Conservation (phyloP, 2,888 invertebrate genomes). For the Xanthorhoe designata region DNA sequence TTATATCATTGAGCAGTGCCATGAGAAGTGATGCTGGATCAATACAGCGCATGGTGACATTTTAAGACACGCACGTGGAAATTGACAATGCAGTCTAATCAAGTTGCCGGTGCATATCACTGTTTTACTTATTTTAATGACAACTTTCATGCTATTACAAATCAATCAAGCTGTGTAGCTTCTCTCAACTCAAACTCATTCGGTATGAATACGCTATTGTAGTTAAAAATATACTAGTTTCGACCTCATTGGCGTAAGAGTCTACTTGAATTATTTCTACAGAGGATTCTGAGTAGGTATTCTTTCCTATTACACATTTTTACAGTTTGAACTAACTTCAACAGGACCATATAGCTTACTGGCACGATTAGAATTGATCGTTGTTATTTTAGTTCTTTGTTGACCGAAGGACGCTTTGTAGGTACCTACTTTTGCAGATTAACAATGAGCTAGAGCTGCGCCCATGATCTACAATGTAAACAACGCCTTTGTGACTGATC, state of each 20-base stretch:
- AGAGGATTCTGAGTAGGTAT: background rate
- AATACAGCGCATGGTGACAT: constrained; percentile 5
- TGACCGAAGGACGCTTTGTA: background rate
- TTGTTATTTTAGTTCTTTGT: constrained; percentile 1
- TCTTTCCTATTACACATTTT: no score
- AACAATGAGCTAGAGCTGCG: constrained; percentile 24
- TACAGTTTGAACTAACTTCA: background rate
- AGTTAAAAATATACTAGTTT: no score
- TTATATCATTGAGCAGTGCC: constrained; percentile 4
- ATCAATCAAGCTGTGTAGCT: no score
- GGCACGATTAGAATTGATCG: background rate
- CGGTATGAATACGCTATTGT: no score
- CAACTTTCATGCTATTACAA: no score
- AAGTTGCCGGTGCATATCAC: no score
- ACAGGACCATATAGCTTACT: background rate
- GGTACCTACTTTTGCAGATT: constrained; percentile 35
- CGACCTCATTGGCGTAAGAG: no score
- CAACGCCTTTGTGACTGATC: constrained; percentile 71
- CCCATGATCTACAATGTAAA: constrained; percentile 48
- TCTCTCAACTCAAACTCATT: no score
- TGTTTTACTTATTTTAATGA: background rate
- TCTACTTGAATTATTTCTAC: background rate
- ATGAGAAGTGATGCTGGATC: constrained; percentile 8
- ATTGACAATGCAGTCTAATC: no score
- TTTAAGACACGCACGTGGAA: background rate